phyloP scores from a whole-genome alignment of 2,888 invertebrate genomes.

The Smittia sp. region DNA sequence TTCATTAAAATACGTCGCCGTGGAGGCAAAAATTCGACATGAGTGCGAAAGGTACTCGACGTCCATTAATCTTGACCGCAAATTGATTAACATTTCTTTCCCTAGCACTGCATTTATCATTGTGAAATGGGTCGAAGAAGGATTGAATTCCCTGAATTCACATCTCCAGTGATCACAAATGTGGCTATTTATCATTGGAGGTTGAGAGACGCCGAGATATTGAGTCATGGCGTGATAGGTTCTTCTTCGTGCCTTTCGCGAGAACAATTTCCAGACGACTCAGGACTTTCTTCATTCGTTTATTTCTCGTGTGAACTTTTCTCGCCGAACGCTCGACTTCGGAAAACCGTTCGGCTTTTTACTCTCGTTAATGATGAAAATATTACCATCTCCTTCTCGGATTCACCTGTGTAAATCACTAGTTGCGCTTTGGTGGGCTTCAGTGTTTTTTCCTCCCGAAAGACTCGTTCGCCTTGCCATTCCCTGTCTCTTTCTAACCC shows the following conservation, averaged over 20 bases:
- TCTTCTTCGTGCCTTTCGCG: background rate
- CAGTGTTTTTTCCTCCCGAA: constrained; percentile 31
- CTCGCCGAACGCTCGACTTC: constrained; percentile 14
- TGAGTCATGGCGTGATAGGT: background rate
- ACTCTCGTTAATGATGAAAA: background rate
- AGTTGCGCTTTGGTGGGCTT: constrained; percentile 35
- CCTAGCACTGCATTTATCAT: constrained; percentile 17
- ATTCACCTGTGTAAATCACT: constrained; percentile 33
- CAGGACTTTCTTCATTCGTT: background rate
- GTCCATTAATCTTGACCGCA: constrained; percentile 17
- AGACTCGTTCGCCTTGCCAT: constrained; percentile 12
- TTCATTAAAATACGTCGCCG: constrained; percentile 27
- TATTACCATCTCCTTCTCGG: constrained; percentile 29
- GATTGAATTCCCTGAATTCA: background rate
- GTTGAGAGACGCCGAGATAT: background rate
- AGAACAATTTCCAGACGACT: background rate
- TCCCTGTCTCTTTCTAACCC: background rate
- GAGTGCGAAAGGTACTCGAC: background rate
- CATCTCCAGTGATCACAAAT: background rate
- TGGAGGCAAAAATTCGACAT: constrained; percentile 10
- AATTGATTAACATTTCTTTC: constrained; percentile 24
- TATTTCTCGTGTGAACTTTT: background rate
- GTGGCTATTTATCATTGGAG: background rate
- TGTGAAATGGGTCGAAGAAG: background rate
- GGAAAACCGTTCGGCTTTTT: constrained; percentile 14